Base-by-base conservation (phyloP, 1,140 invertebrate species). In the Trichogramma pretiosum region DNA sequence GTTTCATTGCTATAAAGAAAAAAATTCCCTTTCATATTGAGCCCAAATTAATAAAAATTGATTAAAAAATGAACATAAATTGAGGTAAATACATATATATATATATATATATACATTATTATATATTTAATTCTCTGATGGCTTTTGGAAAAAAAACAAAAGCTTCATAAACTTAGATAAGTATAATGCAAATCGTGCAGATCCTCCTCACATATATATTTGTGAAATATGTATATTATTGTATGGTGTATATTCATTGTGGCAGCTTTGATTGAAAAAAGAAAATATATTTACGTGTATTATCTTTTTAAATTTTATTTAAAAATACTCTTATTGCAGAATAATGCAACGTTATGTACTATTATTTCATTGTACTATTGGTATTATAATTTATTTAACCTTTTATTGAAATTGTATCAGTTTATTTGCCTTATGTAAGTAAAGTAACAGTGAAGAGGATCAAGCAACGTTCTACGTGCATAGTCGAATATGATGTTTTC, bases 1-100 rank as follows among this genome's bases (percentile, higher is more conserved):
- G 36, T 51, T 51, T 37, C 46, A 51, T 46, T 16, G 18, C 24
- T 37, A 58, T 56, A 60, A 56, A 49, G 51, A 53, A 53, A 53
- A 58, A 45, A 60, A 40, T 63, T 57, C 58, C 48, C 57, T 58
- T 49, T 43, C 52, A 53, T 56, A 56, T 52, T 52, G 55, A 62
- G 53, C 53, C 50, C 41, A 52, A 57, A 22, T 50, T 38, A 56
- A 54, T 57, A 41, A 50, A 2, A 8, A 50, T 51, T 60, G 43
- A 46, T 45, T 55, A 52, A 14, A 48, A 21, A 21, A 44, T 47
- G 34, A 57, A 57, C 0, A 45, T 56, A 53, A 55, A 49, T 46
- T 5, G 14, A 43, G 23, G 40, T 26, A 47, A 35, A 38, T 52
- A 28, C 50, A 49, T 54, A 50, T 56, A 38, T 42, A 46, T 46